phyloP scores from a whole-genome alignment of 2,797 vertebrate species.

The Sylvilagus floridanus region DNA sequence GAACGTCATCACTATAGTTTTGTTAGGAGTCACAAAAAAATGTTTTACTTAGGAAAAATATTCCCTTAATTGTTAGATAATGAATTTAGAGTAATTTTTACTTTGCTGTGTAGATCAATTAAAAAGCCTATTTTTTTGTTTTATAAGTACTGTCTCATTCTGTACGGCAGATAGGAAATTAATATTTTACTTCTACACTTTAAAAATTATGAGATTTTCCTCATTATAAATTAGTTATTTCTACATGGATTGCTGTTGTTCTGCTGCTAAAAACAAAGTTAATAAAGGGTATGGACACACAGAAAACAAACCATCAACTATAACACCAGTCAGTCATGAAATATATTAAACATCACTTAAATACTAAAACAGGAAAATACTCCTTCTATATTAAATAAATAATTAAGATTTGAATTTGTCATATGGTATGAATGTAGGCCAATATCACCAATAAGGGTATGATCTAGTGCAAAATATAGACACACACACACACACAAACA shows the following conservation, averaged over 20 bases:
- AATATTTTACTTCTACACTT: constrained; percentile 64
- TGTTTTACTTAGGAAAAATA: constrained; percentile 80
- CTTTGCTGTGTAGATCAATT: constrained; percentile 75
- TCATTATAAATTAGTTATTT: constrained; percentile 59
- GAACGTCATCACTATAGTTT: constrained; percentile 70
- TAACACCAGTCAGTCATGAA: constrained; percentile 76
- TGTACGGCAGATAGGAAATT: constrained; percentile 79
- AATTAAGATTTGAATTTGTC: constrained; percentile 76
- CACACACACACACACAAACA: not conserved
- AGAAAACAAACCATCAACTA: constrained; percentile 71
- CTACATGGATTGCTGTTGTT: constrained; percentile 25
- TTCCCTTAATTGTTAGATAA: constrained; percentile 74
- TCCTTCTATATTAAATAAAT: constrained; percentile 83
- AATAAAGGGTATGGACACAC: constrained; percentile 60
- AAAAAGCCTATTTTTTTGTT: constrained; percentile 71
- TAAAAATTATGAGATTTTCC: constrained; percentile 61
- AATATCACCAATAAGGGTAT: constrained; percentile 52
- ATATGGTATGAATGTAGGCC: constrained; percentile 57
- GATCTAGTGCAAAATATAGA: constrained; percentile 68
- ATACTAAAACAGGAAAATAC: constrained; percentile 83
- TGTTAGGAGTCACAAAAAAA: constrained; percentile 76
- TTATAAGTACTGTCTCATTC: constrained; percentile 71
- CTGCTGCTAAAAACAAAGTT: constrained; percentile 55
- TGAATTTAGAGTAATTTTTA: constrained; percentile 74
- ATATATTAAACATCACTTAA: constrained; percentile 85